Conservation (phyloP, 1,140 invertebrate genomes). For the Papilio xuthus region DNA sequence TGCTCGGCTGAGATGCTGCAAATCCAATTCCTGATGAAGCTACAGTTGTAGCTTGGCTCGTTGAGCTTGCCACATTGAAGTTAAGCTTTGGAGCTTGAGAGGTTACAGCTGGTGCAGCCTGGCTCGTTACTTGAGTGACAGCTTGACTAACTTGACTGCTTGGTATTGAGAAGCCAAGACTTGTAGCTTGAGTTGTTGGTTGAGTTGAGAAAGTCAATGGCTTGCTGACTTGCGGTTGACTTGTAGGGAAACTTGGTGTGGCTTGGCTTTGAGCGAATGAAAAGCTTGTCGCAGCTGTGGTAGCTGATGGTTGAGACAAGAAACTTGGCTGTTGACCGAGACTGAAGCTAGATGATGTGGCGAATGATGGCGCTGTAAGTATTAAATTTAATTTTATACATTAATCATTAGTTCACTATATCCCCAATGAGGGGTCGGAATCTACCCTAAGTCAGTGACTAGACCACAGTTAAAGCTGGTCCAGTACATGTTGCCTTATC, state of each 20-base stretch:
- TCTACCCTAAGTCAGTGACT: too few relatives aligned
- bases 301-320: neutral
- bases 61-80: conserved; percentile 30
- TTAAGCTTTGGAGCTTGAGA: conserved; percentile 23
- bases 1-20: neutral
- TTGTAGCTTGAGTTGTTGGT: conserved; percentile 1
- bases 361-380: conserved; percentile 31
- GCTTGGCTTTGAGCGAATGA: neutral
- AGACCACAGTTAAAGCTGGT: too few relatives aligned
- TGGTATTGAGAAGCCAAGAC: neutral
- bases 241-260: neutral
- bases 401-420: too few relatives aligned
- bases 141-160: neutral
- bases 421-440: too few relatives aligned
- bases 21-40: conserved; percentile 27
- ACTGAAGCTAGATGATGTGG: neutral
- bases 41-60: conserved; percentile 37
- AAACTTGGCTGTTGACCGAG: neutral
- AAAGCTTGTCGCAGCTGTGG: neutral
- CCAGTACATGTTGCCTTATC: too few relatives aligned
- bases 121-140: conserved; percentile 26
- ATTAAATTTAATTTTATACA: neutral
- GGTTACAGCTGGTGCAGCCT: conserved; percentile 21
- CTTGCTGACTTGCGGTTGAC: conserved; percentile 5
- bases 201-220: neutral